Evolutionary conservation across 2,888 invertebrate genomes (phyloP).

Genomic region (Acleris emargana): DNA sequence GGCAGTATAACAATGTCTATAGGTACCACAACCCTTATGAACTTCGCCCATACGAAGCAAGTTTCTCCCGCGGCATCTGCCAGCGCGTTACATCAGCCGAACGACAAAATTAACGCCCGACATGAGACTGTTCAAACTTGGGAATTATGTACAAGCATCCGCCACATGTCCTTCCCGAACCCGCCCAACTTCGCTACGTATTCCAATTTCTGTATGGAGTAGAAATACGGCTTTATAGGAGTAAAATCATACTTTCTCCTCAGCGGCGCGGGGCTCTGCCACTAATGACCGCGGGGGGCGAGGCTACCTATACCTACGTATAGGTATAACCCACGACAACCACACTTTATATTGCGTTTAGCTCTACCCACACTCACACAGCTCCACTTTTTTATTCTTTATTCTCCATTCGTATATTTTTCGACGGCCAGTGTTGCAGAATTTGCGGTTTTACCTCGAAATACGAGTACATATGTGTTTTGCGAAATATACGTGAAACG

Average conservation of each 20-base stretch:
- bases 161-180: conserved; percentile 78
- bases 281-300: conserved; percentile 84
- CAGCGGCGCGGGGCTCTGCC: conserved; percentile 70
- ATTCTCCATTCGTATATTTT: conserved; percentile 78
- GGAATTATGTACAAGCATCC: conserved; percentile 76
- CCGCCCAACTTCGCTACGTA: conserved; percentile 74
- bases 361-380: conserved; percentile 77
- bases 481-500: conserved; percentile 26
- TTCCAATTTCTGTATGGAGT: conserved; percentile 84
- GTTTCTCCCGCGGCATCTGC: background rate
- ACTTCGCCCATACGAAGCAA: background rate
- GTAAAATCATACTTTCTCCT: conserved; percentile 84
- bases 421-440: conserved; percentile 55
- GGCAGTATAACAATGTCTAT: too few species aligned
- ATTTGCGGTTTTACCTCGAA: conserved; percentile 46
- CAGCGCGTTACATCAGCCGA: conserved; percentile 43
- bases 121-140: conserved; percentile 78
- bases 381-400: conserved; percentile 68
- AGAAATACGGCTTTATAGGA: conserved; percentile 84
- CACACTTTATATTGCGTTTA: conserved; percentile 83
- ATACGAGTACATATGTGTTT: conserved; percentile 29
- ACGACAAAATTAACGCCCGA: conserved; percentile 64
- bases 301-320: conserved; percentile 75
- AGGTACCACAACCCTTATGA: too few species aligned
- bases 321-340: conserved; percentile 73